Percentiles rank a stretch among this genome's conserved stretches.
These are phyloP conservation scores for Bombycilla garrulus DNA, from an alignment of 2,113 vertebrate species.

Conservation along the genomic window DNA sequence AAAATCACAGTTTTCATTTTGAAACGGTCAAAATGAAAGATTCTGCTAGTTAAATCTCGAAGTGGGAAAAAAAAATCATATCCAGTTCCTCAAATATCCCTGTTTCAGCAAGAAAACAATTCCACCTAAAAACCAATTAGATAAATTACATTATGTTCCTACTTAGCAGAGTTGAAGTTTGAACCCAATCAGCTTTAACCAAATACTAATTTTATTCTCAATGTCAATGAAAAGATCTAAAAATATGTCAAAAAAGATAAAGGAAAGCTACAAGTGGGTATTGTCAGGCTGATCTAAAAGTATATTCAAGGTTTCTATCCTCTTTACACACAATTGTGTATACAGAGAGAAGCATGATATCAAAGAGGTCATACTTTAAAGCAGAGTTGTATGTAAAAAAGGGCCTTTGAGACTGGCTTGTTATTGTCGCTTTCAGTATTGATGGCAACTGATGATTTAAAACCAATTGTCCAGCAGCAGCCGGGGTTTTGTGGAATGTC, in stretches of 20 bases:
- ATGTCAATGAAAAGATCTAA: not conserved
- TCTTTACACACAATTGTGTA: not conserved
- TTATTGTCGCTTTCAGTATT: not conserved
- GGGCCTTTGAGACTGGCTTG: not conserved
- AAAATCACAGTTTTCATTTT: not conserved
- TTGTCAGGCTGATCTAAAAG: not conserved
- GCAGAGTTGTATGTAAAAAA: not conserved
- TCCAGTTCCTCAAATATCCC: not conserved
- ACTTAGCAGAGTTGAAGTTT: not conserved
- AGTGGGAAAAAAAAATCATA: not conserved
- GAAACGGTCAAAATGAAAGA: not conserved
- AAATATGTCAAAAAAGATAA: not conserved
- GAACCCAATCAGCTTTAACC: not conserved
- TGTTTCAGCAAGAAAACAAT: not conserved
- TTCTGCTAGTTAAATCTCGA: not conserved
- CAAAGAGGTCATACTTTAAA: not conserved
- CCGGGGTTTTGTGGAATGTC: not conserved
- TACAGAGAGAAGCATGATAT: not conserved
- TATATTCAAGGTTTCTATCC: not conserved
- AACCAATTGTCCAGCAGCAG: not conserved
- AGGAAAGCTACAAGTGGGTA: not conserved
- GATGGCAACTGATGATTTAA: not conserved
- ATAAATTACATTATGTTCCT: not conserved
- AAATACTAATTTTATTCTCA: not conserved
- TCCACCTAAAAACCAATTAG: not conserved